Conservation (phyloP, 2,797 vertebrate genomes). For the Silurus lanzhouensis region DNA sequence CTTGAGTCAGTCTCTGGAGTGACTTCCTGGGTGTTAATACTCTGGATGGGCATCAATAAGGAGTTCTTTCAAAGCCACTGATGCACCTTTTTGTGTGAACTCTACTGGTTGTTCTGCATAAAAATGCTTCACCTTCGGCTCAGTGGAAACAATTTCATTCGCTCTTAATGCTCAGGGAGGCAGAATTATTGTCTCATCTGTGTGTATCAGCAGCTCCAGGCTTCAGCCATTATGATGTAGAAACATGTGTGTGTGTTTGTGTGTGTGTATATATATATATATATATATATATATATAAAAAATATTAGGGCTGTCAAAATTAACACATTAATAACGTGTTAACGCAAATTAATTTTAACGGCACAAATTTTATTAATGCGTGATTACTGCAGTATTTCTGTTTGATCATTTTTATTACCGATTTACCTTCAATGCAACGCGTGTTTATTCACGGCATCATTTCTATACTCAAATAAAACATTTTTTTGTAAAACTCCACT, state of each 20-base stretch:
- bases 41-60: not conserved
- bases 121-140: slow-evolving; percentile 1
- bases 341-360: too few species aligned
- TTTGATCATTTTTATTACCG: too few species aligned
- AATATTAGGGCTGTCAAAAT: too few species aligned
- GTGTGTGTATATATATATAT: too few species aligned
- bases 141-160: slow-evolving; percentile 7
- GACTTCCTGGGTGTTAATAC: not conserved
- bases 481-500: too few species aligned
- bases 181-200: slow-evolving; percentile 5
- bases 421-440: too few species aligned
- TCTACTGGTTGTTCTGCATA: not conserved
- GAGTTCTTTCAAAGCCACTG: not conserved
- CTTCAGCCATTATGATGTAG: not conserved
- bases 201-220: slow-evolving; percentile 5
- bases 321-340: too few species aligned
- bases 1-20: not conserved
- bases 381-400: too few species aligned
- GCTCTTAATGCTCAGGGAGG: slow-evolving; percentile 2
- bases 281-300: too few species aligned
- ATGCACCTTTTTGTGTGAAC: not conserved
- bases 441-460: too few species aligned
- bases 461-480: too few species aligned
- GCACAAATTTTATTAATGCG: too few species aligned
- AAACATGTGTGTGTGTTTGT: not conserved